A percentile compares a stretch with the other conserved stretches of the same genome.
Evolutionary conservation across 2,888 invertebrate genomes (phyloP).

Genomic region (Sclerodermus sp.): DNA sequence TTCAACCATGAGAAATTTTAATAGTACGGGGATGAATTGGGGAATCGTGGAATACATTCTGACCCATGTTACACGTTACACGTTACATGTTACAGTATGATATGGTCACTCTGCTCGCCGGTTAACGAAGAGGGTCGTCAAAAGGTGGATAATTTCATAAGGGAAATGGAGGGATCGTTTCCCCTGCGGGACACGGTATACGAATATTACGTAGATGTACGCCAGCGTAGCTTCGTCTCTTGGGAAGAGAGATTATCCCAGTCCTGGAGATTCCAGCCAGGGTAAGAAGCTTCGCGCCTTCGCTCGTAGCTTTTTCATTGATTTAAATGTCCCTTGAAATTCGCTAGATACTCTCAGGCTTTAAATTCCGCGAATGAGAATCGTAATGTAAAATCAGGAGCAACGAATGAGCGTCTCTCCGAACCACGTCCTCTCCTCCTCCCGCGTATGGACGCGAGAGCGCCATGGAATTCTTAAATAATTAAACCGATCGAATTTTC

Average conservation of each 20-base stretch:
- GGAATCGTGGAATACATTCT: not conserved
- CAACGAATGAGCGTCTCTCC: too few relatives aligned
- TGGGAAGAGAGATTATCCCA: slow-evolving; percentile 81
- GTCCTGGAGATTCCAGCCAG: slow-evolving; percentile 72
- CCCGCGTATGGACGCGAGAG: too few relatives aligned
- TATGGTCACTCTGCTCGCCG: slow-evolving; percentile 85
- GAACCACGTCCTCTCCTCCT: too few relatives aligned
- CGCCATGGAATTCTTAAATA: too few relatives aligned
- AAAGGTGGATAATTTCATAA: slow-evolving; percentile 77
- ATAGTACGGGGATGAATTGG: too few relatives aligned
- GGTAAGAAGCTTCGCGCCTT: slow-evolving; percentile 53
- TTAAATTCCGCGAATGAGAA: too few relatives aligned
- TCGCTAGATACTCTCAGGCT: not conserved
- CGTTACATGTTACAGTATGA: slow-evolving; percentile 60
- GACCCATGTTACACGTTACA: not conserved
- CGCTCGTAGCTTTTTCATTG: not conserved
- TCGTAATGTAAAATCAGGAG: too few relatives aligned
- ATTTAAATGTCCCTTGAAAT: too few relatives aligned
- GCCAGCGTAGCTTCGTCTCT: slow-evolving; percentile 68
- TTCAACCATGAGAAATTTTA: too few relatives aligned
- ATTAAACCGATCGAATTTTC: slow-evolving; percentile 2
- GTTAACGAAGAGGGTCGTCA: slow-evolving; percentile 77
- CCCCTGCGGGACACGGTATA: slow-evolving; percentile 86
- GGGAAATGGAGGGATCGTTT: slow-evolving; percentile 78
- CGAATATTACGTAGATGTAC: slow-evolving; percentile 85